These are phyloP conservation scores for Furnarius figulus DNA, from an alignment of 2,113 vertebrate species.

Conservation along the genomic window DNA sequence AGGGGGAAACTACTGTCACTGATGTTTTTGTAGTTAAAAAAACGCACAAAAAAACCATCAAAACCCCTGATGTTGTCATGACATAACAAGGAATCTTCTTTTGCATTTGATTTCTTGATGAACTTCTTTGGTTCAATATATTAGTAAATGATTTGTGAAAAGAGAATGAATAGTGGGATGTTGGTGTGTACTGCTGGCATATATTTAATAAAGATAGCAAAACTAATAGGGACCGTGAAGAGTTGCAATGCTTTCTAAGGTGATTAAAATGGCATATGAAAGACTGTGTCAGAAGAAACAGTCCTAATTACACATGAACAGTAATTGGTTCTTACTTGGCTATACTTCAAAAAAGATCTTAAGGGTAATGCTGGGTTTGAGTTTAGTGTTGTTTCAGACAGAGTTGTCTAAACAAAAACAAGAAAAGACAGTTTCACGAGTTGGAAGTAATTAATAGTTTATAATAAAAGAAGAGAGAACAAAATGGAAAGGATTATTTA, in stretches of 20 bases:
- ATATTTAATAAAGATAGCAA: not conserved
- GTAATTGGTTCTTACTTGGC: conserved; percentile 2
- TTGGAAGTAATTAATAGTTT: not conserved
- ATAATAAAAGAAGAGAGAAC: not conserved
- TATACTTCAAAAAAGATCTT: not conserved
- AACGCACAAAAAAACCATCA: not conserved
- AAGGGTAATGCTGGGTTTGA: not conserved
- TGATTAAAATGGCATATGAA: not conserved
- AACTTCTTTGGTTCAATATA: not conserved
- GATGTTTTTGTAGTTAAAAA: not conserved
- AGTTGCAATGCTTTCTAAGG: not conserved
- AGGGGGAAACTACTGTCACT: not conserved
- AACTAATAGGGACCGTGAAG: not conserved
- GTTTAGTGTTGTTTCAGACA: not conserved
- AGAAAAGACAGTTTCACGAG: not conserved
- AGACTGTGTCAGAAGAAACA: not conserved
- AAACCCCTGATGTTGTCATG: not conserved
- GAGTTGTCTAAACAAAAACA: not conserved
- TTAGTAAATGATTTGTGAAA: not conserved
- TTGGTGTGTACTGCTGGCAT: not conserved
- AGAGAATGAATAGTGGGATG: not conserved
- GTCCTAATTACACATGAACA: not conserved
- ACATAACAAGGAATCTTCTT: not conserved
- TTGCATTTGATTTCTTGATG: not conserved
- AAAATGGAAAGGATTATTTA: not conserved